Conservation (phyloP, 1,140 invertebrate genomes). For the Drosophila auraria region DNA sequence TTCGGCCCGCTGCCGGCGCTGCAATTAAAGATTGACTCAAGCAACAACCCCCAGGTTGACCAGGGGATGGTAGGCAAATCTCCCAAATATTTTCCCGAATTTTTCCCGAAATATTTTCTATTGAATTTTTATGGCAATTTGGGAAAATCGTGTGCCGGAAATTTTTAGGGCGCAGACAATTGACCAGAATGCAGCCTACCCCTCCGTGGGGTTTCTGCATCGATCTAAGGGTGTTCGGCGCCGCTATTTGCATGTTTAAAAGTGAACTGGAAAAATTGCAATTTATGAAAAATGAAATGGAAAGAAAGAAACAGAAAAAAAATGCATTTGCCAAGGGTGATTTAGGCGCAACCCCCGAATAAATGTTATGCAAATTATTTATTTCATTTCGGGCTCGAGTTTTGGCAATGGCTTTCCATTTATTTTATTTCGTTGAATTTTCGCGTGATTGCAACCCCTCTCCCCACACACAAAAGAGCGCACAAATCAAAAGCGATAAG, state of each 20-base stretch:
- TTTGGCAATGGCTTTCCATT: slow-evolving; percentile 32
- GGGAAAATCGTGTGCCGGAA: slow-evolving; percentile 57
- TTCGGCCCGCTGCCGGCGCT: slow-evolving; percentile 16
- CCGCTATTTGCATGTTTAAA: slow-evolving; percentile 83
- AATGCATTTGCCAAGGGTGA: slow-evolving; percentile 58
- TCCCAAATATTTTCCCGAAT: slow-evolving; percentile 33
- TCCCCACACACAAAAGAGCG: slow-evolving; percentile 44
- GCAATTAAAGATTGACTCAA: slow-evolving; percentile 69
- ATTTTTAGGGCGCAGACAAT: slow-evolving; percentile 70
- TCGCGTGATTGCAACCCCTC: slow-evolving; percentile 18
- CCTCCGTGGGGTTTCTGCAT: slow-evolving; percentile 9
- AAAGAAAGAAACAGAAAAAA: slow-evolving; percentile 28
- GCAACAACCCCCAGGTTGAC: slow-evolving; percentile 45
- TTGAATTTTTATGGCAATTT: slow-evolving; percentile 83
- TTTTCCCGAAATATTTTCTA: slow-evolving; percentile 62
- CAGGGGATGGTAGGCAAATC: slow-evolving; percentile 70
- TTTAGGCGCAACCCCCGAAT: slow-evolving; percentile 41
- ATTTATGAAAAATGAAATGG: slow-evolving; percentile 68
- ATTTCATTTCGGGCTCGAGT: slow-evolving; percentile 22
- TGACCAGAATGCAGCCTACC: slow-evolving; percentile 44
- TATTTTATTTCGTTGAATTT: slow-evolving; percentile 46
- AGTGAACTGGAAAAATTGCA: slow-evolving; percentile 56
- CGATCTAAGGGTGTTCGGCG: slow-evolving; percentile 37
- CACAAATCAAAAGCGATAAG: slow-evolving; percentile 72
- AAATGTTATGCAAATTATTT: slow-evolving; percentile 46